Evolutionary conservation across 1,140 invertebrate genomes (phyloP).

Genomic region (Globodera rostochiensis): DNA sequence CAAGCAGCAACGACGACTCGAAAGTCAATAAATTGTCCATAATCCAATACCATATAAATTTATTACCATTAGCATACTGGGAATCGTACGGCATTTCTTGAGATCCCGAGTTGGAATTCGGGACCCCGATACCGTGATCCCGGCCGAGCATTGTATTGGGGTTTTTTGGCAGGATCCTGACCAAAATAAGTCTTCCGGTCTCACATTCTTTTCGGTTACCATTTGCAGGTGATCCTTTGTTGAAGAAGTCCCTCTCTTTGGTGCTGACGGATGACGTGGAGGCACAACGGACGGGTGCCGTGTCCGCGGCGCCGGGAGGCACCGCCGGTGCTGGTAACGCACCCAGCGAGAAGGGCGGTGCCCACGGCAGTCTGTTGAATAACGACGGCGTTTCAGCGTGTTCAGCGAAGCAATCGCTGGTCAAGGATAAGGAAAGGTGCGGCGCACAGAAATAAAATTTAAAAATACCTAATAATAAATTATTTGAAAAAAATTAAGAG

Average conservation of each 20-base stretch:
- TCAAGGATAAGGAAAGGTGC: slow-evolving; percentile 58
- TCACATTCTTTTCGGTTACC: not conserved
- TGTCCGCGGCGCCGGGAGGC: slow-evolving; percentile 8
- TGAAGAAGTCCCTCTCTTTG: slow-evolving; percentile 56
- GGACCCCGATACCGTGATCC: no score
- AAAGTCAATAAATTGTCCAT: slow-evolving; percentile 30
- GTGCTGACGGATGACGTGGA: slow-evolving; percentile 47
- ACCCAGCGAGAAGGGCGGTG: slow-evolving; percentile 1
- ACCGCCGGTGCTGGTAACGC: not conserved
- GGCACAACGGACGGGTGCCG: slow-evolving; percentile 16
- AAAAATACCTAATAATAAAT: not conserved
- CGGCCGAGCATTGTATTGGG: no score
- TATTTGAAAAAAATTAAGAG: slow-evolving; percentile 42
- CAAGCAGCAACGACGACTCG: slow-evolving; percentile 7
- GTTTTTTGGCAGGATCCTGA: no score
- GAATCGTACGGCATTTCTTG: no score
- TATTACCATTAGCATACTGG: no score
- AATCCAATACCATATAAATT: not conserved
- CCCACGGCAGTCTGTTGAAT: slow-evolving; percentile 42
- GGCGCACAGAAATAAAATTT: slow-evolving; percentile 18
- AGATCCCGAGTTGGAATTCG: no score
- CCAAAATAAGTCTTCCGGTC: no score
- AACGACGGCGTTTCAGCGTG: slow-evolving; percentile 50
- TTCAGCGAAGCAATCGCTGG: slow-evolving; percentile 46
- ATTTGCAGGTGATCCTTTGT: slow-evolving; percentile 49